phyloP scores from a whole-genome alignment of 2,797 vertebrate species.

The Melopsittacus undulatus region DNA sequence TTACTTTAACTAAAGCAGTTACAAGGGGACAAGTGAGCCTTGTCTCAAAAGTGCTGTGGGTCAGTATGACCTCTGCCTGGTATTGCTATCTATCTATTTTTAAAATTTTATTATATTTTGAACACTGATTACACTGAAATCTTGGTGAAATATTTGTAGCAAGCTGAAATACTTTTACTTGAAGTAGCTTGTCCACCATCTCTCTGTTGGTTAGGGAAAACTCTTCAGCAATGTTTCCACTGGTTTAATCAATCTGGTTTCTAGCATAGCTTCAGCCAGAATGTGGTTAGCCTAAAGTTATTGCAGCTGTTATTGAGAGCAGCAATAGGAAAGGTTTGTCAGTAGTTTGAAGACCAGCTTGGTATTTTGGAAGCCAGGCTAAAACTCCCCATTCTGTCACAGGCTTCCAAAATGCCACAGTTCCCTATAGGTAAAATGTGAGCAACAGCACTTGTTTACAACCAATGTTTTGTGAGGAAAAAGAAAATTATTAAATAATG shows the following conservation, averaged over 20 bases:
- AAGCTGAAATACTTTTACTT: neutral
- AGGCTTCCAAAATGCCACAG: neutral
- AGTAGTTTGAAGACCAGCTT: neutral
- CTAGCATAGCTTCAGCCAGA: conserved; percentile 3
- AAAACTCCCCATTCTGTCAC: neutral
- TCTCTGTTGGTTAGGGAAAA: neutral
- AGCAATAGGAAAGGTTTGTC: neutral
- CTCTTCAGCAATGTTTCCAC: neutral
- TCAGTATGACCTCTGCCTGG: neutral
- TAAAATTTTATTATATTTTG: neutral
- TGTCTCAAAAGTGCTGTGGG: neutral
- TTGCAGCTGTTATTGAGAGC: neutral
- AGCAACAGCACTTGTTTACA: neutral
- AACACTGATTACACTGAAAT: neutral
- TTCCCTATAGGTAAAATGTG: neutral
- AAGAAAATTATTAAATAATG: neutral
- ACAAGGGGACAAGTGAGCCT: neutral
- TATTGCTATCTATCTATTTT: neutral
- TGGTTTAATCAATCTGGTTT: neutral
- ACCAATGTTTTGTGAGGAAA: neutral
- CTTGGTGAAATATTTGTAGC: neutral
- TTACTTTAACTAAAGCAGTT: neutral
- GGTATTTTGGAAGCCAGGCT: neutral
- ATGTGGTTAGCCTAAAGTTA: neutral
- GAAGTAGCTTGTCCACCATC: neutral